Percentiles rank a stretch among this genome's conserved stretches.
phyloP scores from a whole-genome alignment of 1,140 invertebrate genomes.

The Augochlora pura region DNA sequence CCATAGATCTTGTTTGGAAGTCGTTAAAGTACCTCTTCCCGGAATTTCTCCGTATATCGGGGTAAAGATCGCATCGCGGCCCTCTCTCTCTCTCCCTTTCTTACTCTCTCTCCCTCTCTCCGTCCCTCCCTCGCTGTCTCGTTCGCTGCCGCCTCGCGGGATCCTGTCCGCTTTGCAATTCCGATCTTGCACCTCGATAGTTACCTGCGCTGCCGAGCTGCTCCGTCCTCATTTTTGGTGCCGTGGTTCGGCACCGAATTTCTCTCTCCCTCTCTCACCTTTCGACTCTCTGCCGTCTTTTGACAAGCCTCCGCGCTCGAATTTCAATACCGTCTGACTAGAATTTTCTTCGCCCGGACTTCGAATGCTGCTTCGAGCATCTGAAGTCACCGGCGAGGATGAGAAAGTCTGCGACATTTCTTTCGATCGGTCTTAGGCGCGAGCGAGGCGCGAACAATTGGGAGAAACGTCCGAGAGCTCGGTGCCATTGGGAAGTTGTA shows the following conservation, averaged over 20 bases:
- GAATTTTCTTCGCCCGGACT: too few relatives aligned
- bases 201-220: slow-evolving; percentile 68
- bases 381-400: too few relatives aligned
- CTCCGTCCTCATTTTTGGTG: slow-evolving; percentile 71
- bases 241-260: slow-evolving; percentile 35
- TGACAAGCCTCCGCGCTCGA: too few relatives aligned
- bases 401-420: too few relatives aligned
- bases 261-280: slow-evolving; percentile 2
- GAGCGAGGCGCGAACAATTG: too few relatives aligned
- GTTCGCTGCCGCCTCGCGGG: slow-evolving; percentile 57
- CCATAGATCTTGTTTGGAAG: slow-evolving; percentile 79
- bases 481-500: too few relatives aligned
- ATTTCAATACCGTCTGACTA: too few relatives aligned
- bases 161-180: slow-evolving; percentile 79
- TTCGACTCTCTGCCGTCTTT: neutral
- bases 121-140: neutral
- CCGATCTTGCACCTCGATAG: slow-evolving; percentile 79
- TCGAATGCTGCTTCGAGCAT: too few relatives aligned
- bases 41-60: slow-evolving; percentile 77
- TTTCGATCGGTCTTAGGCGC: too few relatives aligned
- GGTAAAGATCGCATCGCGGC: slow-evolving; percentile 75
- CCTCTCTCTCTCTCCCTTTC: slow-evolving; percentile 40
- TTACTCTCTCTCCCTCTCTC: slow-evolving; percentile 26
- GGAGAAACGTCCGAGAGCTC: too few relatives aligned
- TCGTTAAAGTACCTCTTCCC: slow-evolving; percentile 79